These are phyloP conservation scores for Fissipunctia ypsillon DNA, from an alignment of 2,888 invertebrate genomes.

Conservation along the genomic window DNA sequence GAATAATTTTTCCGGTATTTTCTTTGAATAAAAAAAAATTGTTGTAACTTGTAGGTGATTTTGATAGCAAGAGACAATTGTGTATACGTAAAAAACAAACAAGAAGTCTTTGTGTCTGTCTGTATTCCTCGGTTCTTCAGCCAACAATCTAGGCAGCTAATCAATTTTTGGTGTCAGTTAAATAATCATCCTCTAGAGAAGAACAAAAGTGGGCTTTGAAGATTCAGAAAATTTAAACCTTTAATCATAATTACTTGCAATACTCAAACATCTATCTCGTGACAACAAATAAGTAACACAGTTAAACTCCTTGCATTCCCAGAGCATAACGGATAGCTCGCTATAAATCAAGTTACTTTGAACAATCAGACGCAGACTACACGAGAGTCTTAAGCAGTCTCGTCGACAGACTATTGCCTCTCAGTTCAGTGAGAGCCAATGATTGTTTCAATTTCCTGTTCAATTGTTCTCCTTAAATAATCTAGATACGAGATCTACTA, in stretches of 20 bases:
- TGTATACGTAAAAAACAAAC: too few species aligned
- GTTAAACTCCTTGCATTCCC: background rate
- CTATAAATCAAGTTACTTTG: slow-evolving; percentile 55
- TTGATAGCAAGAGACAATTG: too few species aligned
- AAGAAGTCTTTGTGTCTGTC: too few species aligned
- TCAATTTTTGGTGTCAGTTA: too few species aligned
- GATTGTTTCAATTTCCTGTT: slow-evolving; percentile 54
- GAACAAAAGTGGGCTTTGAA: background rate
- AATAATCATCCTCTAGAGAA: background rate
- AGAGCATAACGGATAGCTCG: slow-evolving; percentile 32
- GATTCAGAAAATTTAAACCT: background rate
- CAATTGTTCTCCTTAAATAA: slow-evolving; percentile 33
- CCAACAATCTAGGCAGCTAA: too few species aligned
- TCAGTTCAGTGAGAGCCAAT: slow-evolving; percentile 18
- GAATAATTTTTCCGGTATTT: background rate
- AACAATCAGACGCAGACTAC: slow-evolving; percentile 51
- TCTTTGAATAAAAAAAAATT: too few species aligned
- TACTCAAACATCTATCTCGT: background rate
- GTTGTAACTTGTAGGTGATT: too few species aligned
- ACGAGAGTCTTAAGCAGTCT: slow-evolving; percentile 28
- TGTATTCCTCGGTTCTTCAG: too few species aligned
- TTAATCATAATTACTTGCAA: background rate
- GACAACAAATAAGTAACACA: background rate
- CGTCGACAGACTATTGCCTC: slow-evolving; percentile 43
- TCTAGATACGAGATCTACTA: slow-evolving; percentile 35